Evolutionary conservation across 2,797 vertebrate species (phyloP), one percentile per base, ranked within the genome.

Genomic region (Loris lydekkerianus): DNA sequence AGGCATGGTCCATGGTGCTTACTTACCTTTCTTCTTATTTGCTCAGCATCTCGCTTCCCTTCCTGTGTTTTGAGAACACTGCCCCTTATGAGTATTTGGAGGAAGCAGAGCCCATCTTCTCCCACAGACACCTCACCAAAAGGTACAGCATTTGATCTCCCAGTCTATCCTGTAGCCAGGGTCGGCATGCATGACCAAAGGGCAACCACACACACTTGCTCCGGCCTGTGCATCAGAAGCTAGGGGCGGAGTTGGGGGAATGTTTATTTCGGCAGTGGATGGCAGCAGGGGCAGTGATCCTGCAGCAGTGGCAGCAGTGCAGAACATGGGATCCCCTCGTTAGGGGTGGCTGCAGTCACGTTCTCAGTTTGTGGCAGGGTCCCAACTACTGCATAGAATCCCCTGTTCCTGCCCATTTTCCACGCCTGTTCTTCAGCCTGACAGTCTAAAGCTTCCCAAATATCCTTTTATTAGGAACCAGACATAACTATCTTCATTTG

Each of bases 401-500:
- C n/a, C 40, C 31, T 34, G 1, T 56, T 81, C 10, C 77, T 46
- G 29, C 5, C 40, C 53, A n/a, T 67, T 89, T 81, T 65, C 80
- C 21, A 58, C 21, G 29, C 10, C 31, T 61, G 10, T 58, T 60
- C 73, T 69, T 84, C 76, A 49, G 14, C 8, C 23, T 95, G 27
- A 84, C 61, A 77, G 34, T 67, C 69, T 53, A 27, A 80, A 83
- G 43, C 37, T 60, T 81, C 75, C 78, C 49, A 56, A 37, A 37
- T 10, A 31, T 56, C 70, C 78, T 96, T 77, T 60, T 65, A 83
- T 43, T 94, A 85, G 90, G 58, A 63, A 40, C 46, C 40, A 72
- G 63, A 77, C 37, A 90, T 25, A 75, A 76, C 60, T 23, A 65
- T 67, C 17, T 82, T 94, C n/a, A 40, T 8, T 25, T 65, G n/a